Base-by-base conservation (phyloP, 2,113 vertebrate genomes). In the Petaurus breviceps region DNA sequence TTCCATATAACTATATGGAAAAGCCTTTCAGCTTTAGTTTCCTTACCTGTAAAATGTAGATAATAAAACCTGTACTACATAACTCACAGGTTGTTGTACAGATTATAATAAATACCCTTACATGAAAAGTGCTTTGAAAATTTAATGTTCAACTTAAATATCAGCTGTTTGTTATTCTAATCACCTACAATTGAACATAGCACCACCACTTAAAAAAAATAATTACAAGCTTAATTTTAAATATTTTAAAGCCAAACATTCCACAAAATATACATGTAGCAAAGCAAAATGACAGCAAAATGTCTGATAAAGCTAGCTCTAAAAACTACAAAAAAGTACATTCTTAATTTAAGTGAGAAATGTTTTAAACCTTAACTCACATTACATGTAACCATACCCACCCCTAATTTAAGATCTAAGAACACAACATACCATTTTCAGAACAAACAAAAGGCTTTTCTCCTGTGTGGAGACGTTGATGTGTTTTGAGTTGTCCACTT, bases 401-500 rank as follows among this genome's bases (percentile, higher is more conserved):
- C 19, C 19, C 68, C n/a, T 19, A 28, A 94, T 46, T 84, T 94
- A 93, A 96, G 10, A 57, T 91, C 47, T 89, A 96, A 68, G 8
- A 95, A 43, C 95, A 53, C 97, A 95, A 43, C 97, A 51, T 98
- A 99, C 99, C 99, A 98, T 99, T 99, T 98, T 99, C 99, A 3
- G 99, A 99, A 98, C 99, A 99, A 95, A 99, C 99, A 14, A 99
- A 99, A 89, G 99, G 99, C 94, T 99, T 99, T 96, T 99, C 99
- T 96, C 99, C 99, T 0, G 99, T 99, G 97, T 99, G 99, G 92
- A 99, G 99, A 47, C 99, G 99, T 98, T 99, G 99, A 96, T 99
- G 99, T 31, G 99, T 99, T 98, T 99, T 99, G 96, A 99, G 99
- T 98, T 99, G 99, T 92, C 99, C 99, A 0, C 99, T 99, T 98